Evolutionary conservation across 2,797 vertebrate species (phyloP).

Genomic region (Corythornis leucogaster): DNA sequence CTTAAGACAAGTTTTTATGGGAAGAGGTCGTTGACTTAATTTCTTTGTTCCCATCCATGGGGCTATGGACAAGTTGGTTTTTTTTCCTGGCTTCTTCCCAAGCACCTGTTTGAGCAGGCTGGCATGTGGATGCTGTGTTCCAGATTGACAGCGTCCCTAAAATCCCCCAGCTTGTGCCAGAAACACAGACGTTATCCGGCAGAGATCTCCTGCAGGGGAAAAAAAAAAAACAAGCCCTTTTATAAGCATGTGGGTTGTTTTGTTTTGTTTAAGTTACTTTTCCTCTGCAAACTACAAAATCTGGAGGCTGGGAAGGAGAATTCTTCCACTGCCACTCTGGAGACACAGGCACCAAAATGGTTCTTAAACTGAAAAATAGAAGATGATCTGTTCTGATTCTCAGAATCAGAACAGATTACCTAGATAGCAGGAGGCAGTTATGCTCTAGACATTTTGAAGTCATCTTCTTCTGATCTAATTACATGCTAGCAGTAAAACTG

Average conservation of each 20-base stretch:
- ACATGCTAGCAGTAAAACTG: neutral
- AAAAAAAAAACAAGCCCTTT: neutral
- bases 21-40: neutral
- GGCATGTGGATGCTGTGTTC: neutral
- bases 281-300: neutral
- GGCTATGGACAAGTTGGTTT: neutral
- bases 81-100: slow-evolving; percentile 39
- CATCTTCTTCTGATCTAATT: neutral
- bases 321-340: neutral
- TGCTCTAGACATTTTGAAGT: neutral
- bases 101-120: slow-evolving; percentile 5
- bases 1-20: neutral
- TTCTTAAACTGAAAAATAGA: neutral
- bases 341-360: neutral
- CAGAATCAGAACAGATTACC: slow-evolving; percentile 1
- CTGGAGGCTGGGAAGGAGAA: neutral
- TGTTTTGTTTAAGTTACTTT: neutral
- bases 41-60: neutral
- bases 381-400: neutral
- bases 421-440: neutral
- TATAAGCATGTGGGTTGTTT: neutral
- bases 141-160: neutral
- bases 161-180: neutral
- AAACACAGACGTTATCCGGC: neutral
- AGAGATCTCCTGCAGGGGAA: neutral